Conservation (phyloP, 2,113 vertebrate genomes). For the Apeltes quadracus region DNA sequence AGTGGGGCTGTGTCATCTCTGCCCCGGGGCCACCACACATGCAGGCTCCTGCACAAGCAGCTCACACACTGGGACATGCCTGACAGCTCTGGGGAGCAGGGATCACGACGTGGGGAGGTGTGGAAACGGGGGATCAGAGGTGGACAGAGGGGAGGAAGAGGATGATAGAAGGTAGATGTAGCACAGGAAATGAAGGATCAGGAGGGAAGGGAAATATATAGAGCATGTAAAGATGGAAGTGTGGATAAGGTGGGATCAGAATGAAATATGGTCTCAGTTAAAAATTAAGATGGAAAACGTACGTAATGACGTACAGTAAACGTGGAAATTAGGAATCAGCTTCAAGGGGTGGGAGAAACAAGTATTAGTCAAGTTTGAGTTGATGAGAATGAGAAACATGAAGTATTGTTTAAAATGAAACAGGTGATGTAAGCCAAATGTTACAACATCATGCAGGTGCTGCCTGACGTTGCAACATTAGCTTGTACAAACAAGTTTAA, state of each 20-base stretch:
- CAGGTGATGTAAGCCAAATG: slow-evolving; percentile 17
- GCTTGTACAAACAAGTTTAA: slow-evolving; percentile 29
- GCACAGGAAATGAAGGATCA: slow-evolving; percentile 69
- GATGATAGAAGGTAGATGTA: slow-evolving; percentile 68
- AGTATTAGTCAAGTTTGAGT: slow-evolving; percentile 8
- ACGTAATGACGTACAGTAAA: slow-evolving; percentile 17
- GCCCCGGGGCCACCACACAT: slow-evolving; percentile 82
- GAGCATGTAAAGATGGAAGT: slow-evolving; percentile 58
- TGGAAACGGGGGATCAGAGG: slow-evolving; percentile 71
- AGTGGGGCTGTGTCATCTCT: slow-evolving; percentile 83
- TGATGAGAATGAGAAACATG: slow-evolving; percentile 8
- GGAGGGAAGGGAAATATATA: slow-evolving; percentile 60
- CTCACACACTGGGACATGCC: slow-evolving; percentile 72
- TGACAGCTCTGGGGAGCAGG: slow-evolving; percentile 59
- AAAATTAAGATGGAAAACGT: slow-evolving; percentile 36
- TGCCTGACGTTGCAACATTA: slow-evolving; percentile 18
- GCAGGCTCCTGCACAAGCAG: slow-evolving; percentile 76
- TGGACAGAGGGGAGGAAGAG: slow-evolving; percentile 66
- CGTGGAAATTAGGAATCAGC: slow-evolving; percentile 15
- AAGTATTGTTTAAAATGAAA: slow-evolving; percentile 41
- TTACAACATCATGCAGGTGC: slow-evolving; percentile 40
- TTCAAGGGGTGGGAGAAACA: background rate
- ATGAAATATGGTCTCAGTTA: slow-evolving; percentile 40
- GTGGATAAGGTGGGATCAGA: slow-evolving; percentile 37
- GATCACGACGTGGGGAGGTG: slow-evolving; percentile 63